Evolutionary conservation across 2,113 vertebrate species (phyloP).

Genomic region (Hyla sarda): DNA sequence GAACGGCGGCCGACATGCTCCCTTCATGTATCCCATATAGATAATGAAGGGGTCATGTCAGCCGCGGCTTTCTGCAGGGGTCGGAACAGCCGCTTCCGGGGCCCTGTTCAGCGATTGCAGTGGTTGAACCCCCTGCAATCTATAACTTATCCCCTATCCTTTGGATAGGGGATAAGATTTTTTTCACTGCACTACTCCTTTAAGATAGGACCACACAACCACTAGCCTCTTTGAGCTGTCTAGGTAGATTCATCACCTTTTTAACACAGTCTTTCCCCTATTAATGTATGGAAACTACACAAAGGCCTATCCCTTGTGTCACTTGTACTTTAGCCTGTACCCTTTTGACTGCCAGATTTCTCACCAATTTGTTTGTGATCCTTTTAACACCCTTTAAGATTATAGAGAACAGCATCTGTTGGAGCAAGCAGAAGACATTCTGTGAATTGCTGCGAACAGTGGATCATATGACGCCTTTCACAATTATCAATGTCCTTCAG

Average conservation of each 20-base stretch:
- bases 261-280: background rate
- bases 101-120: too few relatives aligned
- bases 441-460: background rate
- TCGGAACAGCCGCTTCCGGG: too few relatives aligned
- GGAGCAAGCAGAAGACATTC: background rate
- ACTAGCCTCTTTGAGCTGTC: background rate
- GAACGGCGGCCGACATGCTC: too few relatives aligned
- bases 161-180: too few relatives aligned
- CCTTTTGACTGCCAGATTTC: slow-evolving; percentile 5
- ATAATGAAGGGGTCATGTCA: too few relatives aligned
- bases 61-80: too few relatives aligned
- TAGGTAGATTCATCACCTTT: background rate
- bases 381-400: background rate
- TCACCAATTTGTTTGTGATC: background rate
- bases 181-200: too few relatives aligned
- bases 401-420: background rate
- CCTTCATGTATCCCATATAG: too few relatives aligned
- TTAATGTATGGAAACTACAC: background rate
- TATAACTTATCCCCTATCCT: too few relatives aligned
- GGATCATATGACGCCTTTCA: background rate
- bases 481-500: background rate
- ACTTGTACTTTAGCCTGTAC: background rate
- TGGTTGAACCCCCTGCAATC: too few relatives aligned
- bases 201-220: background rate
- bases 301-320: background rate